A percentile compares a stretch with the other conserved stretches of the same genome.
Evolutionary conservation across 2,888 invertebrate genomes (phyloP).

Genomic region (Embidobia sp.): DNA sequence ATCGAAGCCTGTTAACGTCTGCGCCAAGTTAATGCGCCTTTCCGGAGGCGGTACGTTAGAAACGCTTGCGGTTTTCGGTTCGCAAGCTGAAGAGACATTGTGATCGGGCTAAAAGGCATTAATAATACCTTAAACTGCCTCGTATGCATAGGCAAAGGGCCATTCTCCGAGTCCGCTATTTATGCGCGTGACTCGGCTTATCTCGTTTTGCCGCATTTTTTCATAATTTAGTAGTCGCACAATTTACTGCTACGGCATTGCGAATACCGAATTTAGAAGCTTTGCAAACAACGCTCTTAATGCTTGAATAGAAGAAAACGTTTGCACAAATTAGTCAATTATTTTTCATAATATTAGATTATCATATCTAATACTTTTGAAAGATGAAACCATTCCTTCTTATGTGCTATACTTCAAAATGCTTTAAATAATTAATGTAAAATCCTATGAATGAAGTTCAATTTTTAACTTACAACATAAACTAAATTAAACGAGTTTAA

Average conservation of each 20-base stretch:
- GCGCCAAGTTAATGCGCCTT: slow-evolving; percentile 57
- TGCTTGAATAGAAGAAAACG: neutral
- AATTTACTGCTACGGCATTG: slow-evolving; percentile 26
- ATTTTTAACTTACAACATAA: too few relatives aligned
- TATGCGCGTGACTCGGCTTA: slow-evolving; percentile 48
- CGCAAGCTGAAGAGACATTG: slow-evolving; percentile 48
- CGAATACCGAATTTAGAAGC: slow-evolving; percentile 14
- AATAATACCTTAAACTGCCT: slow-evolving; percentile 62
- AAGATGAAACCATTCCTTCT: too few relatives aligned
- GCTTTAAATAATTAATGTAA: too few relatives aligned
- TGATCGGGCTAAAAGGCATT: slow-evolving; percentile 60
- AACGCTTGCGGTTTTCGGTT: slow-evolving; percentile 54
- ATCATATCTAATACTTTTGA: too few relatives aligned
- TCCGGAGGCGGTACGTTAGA: slow-evolving; percentile 50
- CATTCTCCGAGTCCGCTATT: slow-evolving; percentile 41
- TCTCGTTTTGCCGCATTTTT: slow-evolving; percentile 53
- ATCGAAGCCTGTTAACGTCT: slow-evolving; percentile 63
- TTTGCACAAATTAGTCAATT: too few relatives aligned
- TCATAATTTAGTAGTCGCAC: slow-evolving; percentile 43
- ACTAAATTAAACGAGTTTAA: too few relatives aligned
- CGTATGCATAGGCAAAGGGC: slow-evolving; percentile 43
- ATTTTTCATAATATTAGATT: too few relatives aligned
- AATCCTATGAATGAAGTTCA: too few relatives aligned
- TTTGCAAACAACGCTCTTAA: neutral
- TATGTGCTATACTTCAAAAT: too few relatives aligned